Conservation (phyloP, 2,797 vertebrate species). For the Tadarida brasiliensis region DNA sequence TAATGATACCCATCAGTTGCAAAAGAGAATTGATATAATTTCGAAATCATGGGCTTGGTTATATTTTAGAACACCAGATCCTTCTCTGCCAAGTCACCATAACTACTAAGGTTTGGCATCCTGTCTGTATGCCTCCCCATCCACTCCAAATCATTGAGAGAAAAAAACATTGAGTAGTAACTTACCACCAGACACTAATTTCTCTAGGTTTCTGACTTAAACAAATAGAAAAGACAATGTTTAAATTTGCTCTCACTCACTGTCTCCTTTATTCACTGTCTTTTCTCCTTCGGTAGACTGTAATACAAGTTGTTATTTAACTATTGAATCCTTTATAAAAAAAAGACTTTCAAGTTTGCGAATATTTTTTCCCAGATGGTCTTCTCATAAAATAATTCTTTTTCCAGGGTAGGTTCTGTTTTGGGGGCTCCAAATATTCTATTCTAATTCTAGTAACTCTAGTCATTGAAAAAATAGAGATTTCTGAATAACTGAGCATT, state of each 20-base stretch:
- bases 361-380: neutral
- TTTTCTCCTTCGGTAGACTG: neutral
- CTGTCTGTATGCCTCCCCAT: neutral
- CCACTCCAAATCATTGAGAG: neutral
- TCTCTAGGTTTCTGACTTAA: slow-evolving; percentile 38
- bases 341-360: neutral
- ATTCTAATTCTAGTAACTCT: neutral
- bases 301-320: neutral
- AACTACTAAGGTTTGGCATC: neutral
- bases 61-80: slow-evolving; percentile 29
- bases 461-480: slow-evolving; percentile 27
- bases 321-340: neutral
- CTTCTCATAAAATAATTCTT: slow-evolving; percentile 20
- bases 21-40: slow-evolving; percentile 46
- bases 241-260: neutral
- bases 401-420: slow-evolving; percentile 33
- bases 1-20: neutral
- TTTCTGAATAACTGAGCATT: slow-evolving; percentile 41
- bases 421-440: slow-evolving; percentile 25
- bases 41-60: slow-evolving; percentile 14
- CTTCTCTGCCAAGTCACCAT: neutral
- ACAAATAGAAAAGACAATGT: neutral
- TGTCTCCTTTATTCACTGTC: neutral
- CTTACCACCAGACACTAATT: neutral
- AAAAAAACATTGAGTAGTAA: neutral